Conservation (phyloP, 1,140 invertebrate species). For the Orchesella cincta region DNA sequence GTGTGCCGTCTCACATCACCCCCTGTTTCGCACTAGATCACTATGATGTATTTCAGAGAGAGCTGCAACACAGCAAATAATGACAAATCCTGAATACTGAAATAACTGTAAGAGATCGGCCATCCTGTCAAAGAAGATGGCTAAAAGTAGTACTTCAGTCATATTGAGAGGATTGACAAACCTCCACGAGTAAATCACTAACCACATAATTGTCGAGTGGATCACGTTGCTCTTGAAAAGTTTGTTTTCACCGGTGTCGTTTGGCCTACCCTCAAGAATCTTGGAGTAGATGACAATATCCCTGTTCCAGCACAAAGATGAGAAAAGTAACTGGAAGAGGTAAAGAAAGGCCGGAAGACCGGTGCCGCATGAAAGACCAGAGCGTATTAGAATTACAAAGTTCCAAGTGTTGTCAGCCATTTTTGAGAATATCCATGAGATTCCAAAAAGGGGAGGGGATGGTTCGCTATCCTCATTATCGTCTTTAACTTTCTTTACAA, state of each 20-base stretch:
- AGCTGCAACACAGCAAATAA: background rate
- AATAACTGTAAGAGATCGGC: slow-evolving; percentile 8
- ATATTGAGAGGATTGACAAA: slow-evolving; percentile 77
- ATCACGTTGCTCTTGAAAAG: slow-evolving; percentile 55
- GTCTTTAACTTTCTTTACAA: no score
- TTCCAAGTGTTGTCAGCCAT: no score
- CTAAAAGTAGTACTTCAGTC: slow-evolving; percentile 71
- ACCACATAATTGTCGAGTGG: slow-evolving; percentile 69
- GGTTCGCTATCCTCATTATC: no score
- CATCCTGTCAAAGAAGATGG: slow-evolving; percentile 73
- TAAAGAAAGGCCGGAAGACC: background rate
- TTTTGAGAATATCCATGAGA: no score
- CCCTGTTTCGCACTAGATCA: no score
- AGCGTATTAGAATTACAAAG: no score
- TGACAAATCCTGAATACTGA: slow-evolving; percentile 20
- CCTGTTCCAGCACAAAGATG: slow-evolving; percentile 76
- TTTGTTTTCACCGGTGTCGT: background rate
- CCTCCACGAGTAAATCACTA: slow-evolving; percentile 73
- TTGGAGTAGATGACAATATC: slow-evolving; percentile 77
- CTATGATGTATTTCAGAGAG: slow-evolving; percentile 6
- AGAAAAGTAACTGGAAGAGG: slow-evolving; percentile 65
- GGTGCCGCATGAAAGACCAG: background rate
- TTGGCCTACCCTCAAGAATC: slow-evolving; percentile 62
- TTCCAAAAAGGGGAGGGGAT: no score
- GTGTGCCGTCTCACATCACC: no score